phyloP scores from a whole-genome alignment of 2,113 vertebrate genomes.

The Phoxinus phoxinus region DNA sequence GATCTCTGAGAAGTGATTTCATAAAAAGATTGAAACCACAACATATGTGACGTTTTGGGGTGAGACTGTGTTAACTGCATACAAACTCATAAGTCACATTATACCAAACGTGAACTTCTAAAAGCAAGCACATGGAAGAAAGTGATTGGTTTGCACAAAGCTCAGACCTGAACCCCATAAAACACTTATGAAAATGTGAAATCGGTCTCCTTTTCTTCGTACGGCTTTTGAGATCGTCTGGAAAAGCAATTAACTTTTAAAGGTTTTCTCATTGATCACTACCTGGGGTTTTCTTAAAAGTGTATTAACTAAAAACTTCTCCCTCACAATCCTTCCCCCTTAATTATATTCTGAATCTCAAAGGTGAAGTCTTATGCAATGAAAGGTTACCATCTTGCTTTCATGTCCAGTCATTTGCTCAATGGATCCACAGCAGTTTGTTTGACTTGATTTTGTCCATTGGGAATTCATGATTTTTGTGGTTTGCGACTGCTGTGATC shows the following conservation, averaged over 20 bases:
- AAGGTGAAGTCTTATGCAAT: neutral
- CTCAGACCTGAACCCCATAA: neutral
- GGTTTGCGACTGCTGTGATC: no score
- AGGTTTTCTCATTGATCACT: neutral
- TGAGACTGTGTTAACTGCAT: no score
- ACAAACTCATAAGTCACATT: neutral
- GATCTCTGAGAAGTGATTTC: no score
- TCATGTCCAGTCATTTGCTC: neutral
- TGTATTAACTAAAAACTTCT: neutral
- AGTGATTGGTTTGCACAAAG: neutral
- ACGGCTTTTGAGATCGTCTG: neutral
- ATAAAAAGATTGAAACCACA: no score
- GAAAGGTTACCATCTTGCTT: neutral
- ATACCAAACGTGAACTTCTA: neutral
- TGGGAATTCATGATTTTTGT: no score
- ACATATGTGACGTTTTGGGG: no score
- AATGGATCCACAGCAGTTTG: neutral
- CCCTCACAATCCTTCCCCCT: neutral
- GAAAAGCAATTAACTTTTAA: slow-evolving; percentile 4
- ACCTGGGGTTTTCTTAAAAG: neutral
- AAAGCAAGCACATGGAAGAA: neutral
- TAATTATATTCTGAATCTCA: slow-evolving; percentile 1
- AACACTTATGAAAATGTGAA: neutral
- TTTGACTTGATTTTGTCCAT: neutral
- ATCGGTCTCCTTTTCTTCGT: neutral